These are phyloP conservation scores for Clupea harengus DNA, from an alignment of 2,113 vertebrate species.

Conservation along the genomic window DNA sequence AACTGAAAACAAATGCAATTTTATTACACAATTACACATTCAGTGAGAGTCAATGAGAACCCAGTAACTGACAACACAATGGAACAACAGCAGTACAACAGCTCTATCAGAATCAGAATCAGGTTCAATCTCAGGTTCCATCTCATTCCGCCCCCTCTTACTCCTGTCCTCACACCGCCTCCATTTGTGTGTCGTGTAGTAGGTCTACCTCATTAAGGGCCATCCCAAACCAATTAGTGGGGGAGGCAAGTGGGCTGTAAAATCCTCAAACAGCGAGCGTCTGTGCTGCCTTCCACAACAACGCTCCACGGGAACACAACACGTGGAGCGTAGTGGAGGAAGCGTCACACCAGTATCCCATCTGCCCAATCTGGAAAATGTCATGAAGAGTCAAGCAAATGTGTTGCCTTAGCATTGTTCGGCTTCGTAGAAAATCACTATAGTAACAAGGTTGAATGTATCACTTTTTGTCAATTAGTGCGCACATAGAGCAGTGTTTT, in stretches of 20 bases:
- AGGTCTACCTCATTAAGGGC: background rate
- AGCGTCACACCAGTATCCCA: background rate
- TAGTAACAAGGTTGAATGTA: background rate
- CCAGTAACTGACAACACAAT: background rate
- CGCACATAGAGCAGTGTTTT: background rate
- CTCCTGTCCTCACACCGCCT: background rate
- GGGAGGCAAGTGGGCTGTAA: background rate
- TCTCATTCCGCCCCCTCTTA: background rate
- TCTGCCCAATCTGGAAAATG: background rate
- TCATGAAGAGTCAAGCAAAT: background rate
- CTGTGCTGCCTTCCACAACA: background rate
- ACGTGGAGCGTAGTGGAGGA: background rate
- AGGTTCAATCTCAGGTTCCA: background rate
- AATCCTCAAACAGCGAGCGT: background rate
- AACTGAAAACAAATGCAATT: background rate
- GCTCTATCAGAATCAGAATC: background rate
- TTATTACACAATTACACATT: background rate
- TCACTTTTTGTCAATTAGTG: background rate
- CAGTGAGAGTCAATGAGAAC: background rate
- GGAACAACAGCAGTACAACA: background rate
- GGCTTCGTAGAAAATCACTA: background rate
- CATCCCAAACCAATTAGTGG: constrained; percentile 14
- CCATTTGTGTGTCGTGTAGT: background rate
- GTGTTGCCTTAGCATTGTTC: background rate
- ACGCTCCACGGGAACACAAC: background rate